Evolutionary conservation across 2,113 vertebrate genomes (phyloP), one percentile per base, ranked within the genome.

Genomic region (Narcine bancroftii): DNA sequence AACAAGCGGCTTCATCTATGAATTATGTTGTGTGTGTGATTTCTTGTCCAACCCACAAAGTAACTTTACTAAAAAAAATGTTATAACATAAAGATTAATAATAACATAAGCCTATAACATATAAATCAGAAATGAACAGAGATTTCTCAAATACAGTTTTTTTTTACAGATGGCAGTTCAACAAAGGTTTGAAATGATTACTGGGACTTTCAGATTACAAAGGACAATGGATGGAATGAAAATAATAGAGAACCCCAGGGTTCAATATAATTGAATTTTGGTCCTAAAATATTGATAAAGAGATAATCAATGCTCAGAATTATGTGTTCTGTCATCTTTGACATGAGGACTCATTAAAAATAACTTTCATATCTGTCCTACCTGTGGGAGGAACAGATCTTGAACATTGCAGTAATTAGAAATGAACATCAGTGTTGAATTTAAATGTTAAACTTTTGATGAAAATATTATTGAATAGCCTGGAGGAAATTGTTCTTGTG

Each of bases 291-390:
- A 29, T 69, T 39, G 56, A 36, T 91, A 15, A 36, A 47, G 87
- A 69, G 63, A 91, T 91, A 69, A 91, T 91, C 45, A 91, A 91
- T 91, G 89, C 89, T 47, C 29, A 69, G 21, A 91, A 66, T 91
- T 69, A 71, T 11, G 45, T 53, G 63, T 91, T 47, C 65, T 69
- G 65, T 66, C 13, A 65, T 69, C 66, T 91, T 66, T 91, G 26
- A 47, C 63, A 45, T 69, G 47, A 36, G 66, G 21, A 69, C 42
- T 91, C 65, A 91, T 66, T 71, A 91, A 91, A 47, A 47, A 71
- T 24, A 42, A 9, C 65, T 91, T 91, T 91, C 89, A 91, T 91
- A n/a, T 91, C 36, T 69, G 1, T 91, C 26, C 89, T 71, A 91
- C 39, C 89, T 66, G 33, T 47, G 89, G 63, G 42, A 69, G 39